Percentiles rank a stretch among this genome's conserved stretches.
Evolutionary conservation across 2,797 vertebrate genomes (phyloP).

Genomic region (Meda fulgida): DNA sequence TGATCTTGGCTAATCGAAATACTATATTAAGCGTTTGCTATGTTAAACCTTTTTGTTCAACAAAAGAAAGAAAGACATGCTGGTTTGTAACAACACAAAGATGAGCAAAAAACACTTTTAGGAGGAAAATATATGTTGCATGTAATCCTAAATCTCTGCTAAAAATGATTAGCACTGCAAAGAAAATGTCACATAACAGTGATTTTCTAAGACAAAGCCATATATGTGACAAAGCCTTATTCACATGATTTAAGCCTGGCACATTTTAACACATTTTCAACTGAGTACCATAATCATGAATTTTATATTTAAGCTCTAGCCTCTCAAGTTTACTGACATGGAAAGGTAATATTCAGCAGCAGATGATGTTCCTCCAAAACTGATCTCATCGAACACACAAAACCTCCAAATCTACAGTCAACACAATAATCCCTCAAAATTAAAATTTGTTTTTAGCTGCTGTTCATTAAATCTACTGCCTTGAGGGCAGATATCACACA

Average conservation of each 20-base stretch:
- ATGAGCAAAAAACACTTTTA: background rate
- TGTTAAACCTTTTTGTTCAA: background rate
- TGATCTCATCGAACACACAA: conserved; percentile 25
- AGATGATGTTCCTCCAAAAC: conserved; percentile 4
- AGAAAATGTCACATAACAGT: background rate
- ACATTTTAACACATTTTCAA: background rate
- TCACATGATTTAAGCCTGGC: background rate
- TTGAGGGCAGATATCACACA: background rate
- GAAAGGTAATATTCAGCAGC: conserved; percentile 4
- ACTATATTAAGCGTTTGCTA: background rate
- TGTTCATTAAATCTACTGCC: conserved; percentile 11
- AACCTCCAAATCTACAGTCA: conserved; percentile 22
- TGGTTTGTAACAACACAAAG: background rate
- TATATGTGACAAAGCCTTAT: background rate
- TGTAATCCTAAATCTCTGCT: background rate
- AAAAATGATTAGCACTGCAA: background rate
- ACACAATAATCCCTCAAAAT: conserved; percentile 24
- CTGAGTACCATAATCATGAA: background rate
- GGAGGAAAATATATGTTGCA: background rate
- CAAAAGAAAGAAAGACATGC: background rate
- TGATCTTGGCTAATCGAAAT: background rate
- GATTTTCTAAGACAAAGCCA: background rate
- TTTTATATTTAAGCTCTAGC: background rate
- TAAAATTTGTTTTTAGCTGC: background rate
- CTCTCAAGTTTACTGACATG: background rate